Conservation (phyloP, 2,888 invertebrate genomes). For the Sinohyriopsis cumingii region DNA sequence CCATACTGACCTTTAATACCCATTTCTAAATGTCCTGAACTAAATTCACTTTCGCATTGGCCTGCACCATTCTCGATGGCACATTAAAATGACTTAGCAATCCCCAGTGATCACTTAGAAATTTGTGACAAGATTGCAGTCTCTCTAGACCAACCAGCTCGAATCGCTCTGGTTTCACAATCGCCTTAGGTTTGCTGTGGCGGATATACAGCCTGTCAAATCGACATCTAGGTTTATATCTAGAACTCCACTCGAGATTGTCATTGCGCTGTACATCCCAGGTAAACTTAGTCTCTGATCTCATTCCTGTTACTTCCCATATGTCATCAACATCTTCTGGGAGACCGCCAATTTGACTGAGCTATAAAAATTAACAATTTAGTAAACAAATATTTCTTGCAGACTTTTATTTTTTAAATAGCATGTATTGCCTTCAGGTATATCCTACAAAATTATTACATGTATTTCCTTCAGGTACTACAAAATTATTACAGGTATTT, state of each 20-base stretch:
- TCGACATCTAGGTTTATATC: slow-evolving; percentile 72
- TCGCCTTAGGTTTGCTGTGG: slow-evolving; percentile 46
- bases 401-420: neutral
- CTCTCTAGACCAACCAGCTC: slow-evolving; percentile 75
- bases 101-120: slow-evolving; percentile 78
- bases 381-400: neutral
- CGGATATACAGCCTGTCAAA: slow-evolving; percentile 76
- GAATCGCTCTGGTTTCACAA: slow-evolving; percentile 73
- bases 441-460: no score
- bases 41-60: no score
- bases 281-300: slow-evolving; percentile 75
- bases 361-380: slow-evolving; percentile 43
- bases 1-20: no score
- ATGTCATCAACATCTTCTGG: slow-evolving; percentile 73
- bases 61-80: slow-evolving; percentile 28
- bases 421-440: no score
- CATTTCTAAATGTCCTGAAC: no score
- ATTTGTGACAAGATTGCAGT: slow-evolving; percentile 72
- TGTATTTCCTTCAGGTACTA: no score
- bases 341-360: slow-evolving; percentile 68
- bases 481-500: no score
- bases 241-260: slow-evolving; percentile 71
- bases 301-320: slow-evolving; percentile 76
- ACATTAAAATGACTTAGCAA: slow-evolving; percentile 68
- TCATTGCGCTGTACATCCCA: slow-evolving; percentile 77